These are phyloP conservation scores for Cylloceria caligata DNA, from an alignment of 2,888 invertebrate genomes.

Conservation along the genomic window DNA sequence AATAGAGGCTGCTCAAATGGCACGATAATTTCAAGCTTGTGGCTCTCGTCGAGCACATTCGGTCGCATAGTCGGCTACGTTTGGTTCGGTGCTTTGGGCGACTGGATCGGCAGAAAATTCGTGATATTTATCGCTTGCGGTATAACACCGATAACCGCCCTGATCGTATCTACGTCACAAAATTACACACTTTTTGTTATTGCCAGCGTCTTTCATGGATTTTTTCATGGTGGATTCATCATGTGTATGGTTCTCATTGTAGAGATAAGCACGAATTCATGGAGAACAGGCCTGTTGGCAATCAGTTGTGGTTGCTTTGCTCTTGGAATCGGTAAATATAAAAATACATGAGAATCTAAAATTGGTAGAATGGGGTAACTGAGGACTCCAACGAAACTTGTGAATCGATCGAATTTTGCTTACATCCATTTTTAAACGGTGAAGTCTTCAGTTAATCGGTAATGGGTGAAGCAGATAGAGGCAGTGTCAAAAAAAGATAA, in stretches of 20 bases:
- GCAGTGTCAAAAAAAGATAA: background rate
- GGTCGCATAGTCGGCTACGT: conserved; percentile 68
- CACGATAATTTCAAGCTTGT: conserved; percentile 59
- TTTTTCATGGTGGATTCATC: conserved; percentile 71
- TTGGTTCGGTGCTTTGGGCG: conserved; percentile 66
- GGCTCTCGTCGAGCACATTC: conserved; percentile 66
- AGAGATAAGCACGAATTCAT: conserved; percentile 69
- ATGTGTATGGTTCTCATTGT: conserved; percentile 65
- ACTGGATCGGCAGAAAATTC: conserved; percentile 68
- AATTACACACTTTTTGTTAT: conserved; percentile 61
- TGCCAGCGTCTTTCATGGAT: conserved; percentile 65
- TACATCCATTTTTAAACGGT: no score
- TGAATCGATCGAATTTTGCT: no score
- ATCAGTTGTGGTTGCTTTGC: conserved; percentile 68
- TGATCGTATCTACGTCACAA: conserved; percentile 58
- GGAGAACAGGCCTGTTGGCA: conserved; percentile 66
- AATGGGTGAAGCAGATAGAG: background rate
- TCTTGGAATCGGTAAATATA: conserved; percentile 67
- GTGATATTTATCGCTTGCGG: conserved; percentile 70
- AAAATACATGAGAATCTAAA: background rate
- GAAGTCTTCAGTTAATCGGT: no score
- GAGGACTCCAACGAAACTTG: no score
- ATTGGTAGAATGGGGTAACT: no score
- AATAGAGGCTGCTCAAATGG: conserved; percentile 65
- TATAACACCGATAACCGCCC: conserved; percentile 67